Percentiles rank a stretch among this genome's conserved stretches.
Conservation (phyloP, 2,113 vertebrate species). For the Ardeotis arabs region DNA sequence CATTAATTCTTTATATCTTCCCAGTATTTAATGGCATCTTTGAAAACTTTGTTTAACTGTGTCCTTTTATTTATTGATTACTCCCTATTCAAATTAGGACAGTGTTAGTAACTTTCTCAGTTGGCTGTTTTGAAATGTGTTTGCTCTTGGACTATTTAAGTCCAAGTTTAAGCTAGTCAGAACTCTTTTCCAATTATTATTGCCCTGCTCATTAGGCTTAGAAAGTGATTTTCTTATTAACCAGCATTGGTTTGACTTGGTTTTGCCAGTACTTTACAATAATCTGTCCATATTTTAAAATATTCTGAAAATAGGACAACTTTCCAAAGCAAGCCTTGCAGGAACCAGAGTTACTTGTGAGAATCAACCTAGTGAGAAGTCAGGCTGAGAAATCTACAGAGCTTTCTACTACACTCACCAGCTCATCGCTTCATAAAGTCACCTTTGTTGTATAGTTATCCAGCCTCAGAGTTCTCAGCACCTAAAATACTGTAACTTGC, state of each 20-base stretch:
- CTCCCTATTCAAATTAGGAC: neutral
- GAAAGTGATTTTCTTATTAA: neutral
- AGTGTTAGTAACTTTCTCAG: neutral
- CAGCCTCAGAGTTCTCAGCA: neutral
- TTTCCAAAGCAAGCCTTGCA: neutral
- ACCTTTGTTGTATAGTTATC: neutral
- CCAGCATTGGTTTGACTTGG: neutral
- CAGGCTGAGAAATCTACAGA: neutral
- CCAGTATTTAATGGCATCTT: neutral
- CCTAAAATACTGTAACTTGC: neutral
- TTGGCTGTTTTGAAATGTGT: neutral
- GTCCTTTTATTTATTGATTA: neutral
- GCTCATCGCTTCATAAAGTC: neutral
- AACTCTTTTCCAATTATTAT: neutral
- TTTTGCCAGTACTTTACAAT: neutral
- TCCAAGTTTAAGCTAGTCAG: neutral
- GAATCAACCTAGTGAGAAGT: neutral
- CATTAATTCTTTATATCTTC: neutral
- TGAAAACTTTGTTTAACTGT: neutral
- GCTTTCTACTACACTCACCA: neutral
- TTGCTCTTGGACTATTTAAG: neutral
- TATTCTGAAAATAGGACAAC: neutral
- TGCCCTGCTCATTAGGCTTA: neutral
- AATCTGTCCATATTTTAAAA: neutral
- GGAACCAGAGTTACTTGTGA: neutral